phyloP scores from a whole-genome alignment of 1,140 invertebrate species.

The Sitophilus oryzae region DNA sequence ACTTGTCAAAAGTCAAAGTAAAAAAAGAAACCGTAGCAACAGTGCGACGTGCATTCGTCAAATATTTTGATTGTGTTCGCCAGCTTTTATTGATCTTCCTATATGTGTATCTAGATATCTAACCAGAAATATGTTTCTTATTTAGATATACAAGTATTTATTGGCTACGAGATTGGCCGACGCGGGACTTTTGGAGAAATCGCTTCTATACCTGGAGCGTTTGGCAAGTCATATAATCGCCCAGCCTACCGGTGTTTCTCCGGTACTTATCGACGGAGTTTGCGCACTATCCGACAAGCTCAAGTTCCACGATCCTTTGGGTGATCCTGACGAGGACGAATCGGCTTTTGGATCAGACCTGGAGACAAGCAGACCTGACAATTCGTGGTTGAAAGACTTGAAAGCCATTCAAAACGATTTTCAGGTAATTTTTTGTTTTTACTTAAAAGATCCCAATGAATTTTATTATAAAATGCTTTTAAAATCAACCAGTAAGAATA shows the following conservation, averaged over 20 bases:
- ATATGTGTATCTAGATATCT: too few relatives aligned
- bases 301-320: conserved; percentile 72
- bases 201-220: conserved; percentile 76
- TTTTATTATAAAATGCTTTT: too few relatives aligned
- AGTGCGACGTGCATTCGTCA: too few relatives aligned
- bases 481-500: too few relatives aligned
- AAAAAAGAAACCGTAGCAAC: too few relatives aligned
- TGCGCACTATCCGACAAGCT: conserved; percentile 63
- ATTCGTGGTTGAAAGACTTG: conserved; percentile 51
- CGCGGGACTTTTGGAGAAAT: conserved; percentile 68
- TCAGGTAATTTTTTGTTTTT: conserved; percentile 8
- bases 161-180: conserved; percentile 71
- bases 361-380: conserved; percentile 41
- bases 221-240: conserved; percentile 62
- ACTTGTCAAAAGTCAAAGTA: too few relatives aligned
- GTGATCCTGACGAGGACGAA: conserved; percentile 42
- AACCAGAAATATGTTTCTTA: too few relatives aligned
- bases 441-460: too few relatives aligned
- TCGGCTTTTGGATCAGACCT: conserved; percentile 34
- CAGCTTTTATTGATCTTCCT: too few relatives aligned
- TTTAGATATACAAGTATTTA: conserved; percentile 66
- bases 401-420: conserved; percentile 42
- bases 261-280: conserved; percentile 58
- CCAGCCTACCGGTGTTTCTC: conserved; percentile 52
- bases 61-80: too few relatives aligned